A percentile compares a stretch with the other conserved stretches of the same genome.
These are phyloP conservation scores for Dioctria linearis DNA, from an alignment of 2,888 invertebrate species.

Conservation along the genomic window DNA sequence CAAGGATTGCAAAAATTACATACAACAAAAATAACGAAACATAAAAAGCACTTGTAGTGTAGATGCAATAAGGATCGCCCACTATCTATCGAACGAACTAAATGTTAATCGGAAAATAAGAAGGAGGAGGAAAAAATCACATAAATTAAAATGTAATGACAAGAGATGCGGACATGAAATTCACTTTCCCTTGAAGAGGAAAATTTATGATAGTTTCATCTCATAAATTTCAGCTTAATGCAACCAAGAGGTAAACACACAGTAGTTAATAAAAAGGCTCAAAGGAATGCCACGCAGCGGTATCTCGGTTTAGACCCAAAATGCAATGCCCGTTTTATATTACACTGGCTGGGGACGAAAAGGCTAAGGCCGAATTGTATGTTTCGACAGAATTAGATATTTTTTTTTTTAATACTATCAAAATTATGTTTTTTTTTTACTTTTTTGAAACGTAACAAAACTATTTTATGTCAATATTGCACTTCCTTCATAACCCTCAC, in stretches of 20 bases:
- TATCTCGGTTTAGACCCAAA: conserved; percentile 3
- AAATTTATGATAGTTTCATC: conserved; percentile 60
- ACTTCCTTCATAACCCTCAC: conserved; percentile 3
- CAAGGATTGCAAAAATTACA: background rate
- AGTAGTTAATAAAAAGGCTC: conserved; percentile 27
- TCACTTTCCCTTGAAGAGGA: conserved; percentile 38
- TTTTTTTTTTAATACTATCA: background rate
- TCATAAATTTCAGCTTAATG: conserved; percentile 58
- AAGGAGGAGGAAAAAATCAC: conserved; percentile 46
- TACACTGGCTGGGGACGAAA: background rate
- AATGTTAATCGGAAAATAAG: conserved; percentile 22
- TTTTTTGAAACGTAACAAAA: conserved; percentile 27
- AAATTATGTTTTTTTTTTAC: background rate
- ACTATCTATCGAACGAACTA: background rate
- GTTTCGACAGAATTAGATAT: conserved; percentile 11
- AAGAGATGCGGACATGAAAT: conserved; percentile 43
- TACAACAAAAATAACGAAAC: conserved; percentile 12
- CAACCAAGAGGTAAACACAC: conserved; percentile 15
- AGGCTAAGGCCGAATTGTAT: conserved; percentile 2
- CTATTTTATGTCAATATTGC: conserved; percentile 32
- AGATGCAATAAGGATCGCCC: background rate
- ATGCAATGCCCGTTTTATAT: conserved; percentile 10
- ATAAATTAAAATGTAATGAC: conserved; percentile 56
- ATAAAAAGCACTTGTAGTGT: conserved; percentile 37
- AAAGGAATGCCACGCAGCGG: conserved; percentile 33